phyloP scores from a whole-genome alignment of 2,888 invertebrate species.

The Caenorhabditis sp. region DNA sequence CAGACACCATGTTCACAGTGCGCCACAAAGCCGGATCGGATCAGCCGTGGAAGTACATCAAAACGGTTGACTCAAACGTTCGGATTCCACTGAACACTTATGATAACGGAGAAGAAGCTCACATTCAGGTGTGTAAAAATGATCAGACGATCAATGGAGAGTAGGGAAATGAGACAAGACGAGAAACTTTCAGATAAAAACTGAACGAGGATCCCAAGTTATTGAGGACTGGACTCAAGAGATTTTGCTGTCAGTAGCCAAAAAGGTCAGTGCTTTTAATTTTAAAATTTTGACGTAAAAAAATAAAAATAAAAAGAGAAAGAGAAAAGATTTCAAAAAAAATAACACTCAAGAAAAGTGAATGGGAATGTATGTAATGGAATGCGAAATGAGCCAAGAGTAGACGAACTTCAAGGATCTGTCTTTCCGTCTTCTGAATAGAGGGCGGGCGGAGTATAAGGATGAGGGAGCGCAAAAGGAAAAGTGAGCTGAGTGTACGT shows the following conservation, averaged over 20 bases:
- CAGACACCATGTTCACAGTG: constrained; percentile 69
- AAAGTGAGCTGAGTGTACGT: neutral
- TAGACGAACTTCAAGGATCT: constrained; percentile 3
- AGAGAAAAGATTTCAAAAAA: neutral
- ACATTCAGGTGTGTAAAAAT: constrained; percentile 64
- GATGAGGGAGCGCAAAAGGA: neutral
- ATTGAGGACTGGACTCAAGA: constrained; percentile 77
- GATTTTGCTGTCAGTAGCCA: constrained; percentile 70
- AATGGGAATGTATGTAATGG: constrained; percentile 5
- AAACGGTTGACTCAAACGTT: constrained; percentile 68
- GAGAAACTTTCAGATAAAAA: constrained; percentile 71
- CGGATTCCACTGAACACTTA: constrained; percentile 69
- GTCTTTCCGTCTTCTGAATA: constrained; percentile 11
- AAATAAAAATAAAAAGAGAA: constrained; percentile 3
- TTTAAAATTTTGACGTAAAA: neutral
- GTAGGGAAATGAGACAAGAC: too few species aligned
- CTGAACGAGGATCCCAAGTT: constrained; percentile 69
- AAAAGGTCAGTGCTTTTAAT: constrained; percentile 50
- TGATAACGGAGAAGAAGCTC: constrained; percentile 71
- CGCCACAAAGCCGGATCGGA: constrained; percentile 62
- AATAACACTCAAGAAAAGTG: too few species aligned
- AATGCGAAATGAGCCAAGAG: constrained; percentile 25
- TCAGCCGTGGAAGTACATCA: constrained; percentile 71
- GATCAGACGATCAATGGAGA: too few species aligned
- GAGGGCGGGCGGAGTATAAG: neutral